Evolutionary conservation across 2,888 invertebrate species (phyloP), one percentile per base, ranked within the genome.

Genomic region (Parasteatoda lunata): DNA sequence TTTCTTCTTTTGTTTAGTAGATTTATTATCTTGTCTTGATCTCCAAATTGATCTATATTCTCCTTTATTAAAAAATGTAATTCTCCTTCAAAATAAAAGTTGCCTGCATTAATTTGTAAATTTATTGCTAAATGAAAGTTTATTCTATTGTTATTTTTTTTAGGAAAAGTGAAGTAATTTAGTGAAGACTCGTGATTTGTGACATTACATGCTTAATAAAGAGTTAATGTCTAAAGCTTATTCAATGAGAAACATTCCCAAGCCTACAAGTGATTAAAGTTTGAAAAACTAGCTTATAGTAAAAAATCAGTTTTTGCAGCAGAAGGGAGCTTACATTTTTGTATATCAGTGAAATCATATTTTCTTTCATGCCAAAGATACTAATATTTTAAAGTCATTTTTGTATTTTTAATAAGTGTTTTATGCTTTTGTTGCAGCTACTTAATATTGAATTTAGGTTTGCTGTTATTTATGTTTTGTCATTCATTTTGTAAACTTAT

Each of bases 261-360:
- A 68, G 47, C 9, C 47, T 72, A 65, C 47, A 64, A 49, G 51
- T 48, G 47, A 47, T 54, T 30, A 48, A 49, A 72, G 47, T 15
- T 8, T 80, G 54, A 65, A 72, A 59, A 72, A 73, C 65, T 69
- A 73, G 52, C 64, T 51, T 52, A 73, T 70, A 51, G 71, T 30
- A 78, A 49, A 65, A 49, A 54, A 73, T 51, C 47, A 73, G 72
- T 54, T 84, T 78, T 72, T 73, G 69, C 77, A 78, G 75, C 66
- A 84, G 73, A 68, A 69, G 49, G 79, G 84, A 84, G 84, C 84
- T 84, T 84, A 84, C 73, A 75, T 84, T 78, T 15, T 54, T 75
- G 59, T 77, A 71, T 52, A 76, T 84, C 48, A 66, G 76, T 77
- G 73, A 78, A 49, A 52, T 51, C 65, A 78, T 70, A 65, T 72